These are phyloP conservation scores for Drosophila paulistorum DNA, from an alignment of 1,140 invertebrate genomes.

Conservation along the genomic window DNA sequence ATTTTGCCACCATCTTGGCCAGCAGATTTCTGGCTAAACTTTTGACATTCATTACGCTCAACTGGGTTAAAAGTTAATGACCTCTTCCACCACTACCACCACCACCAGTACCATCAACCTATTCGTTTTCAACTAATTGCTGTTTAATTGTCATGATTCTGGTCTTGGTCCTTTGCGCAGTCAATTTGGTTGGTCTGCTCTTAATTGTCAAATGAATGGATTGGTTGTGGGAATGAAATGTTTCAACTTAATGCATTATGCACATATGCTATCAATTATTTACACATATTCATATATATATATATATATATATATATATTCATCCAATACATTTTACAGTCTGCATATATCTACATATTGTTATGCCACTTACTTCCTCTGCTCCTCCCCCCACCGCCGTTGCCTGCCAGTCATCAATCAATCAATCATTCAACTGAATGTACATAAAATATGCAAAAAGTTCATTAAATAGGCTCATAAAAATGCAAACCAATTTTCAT, in stretches of 20 bases:
- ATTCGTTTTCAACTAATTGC: slow-evolving; percentile 43
- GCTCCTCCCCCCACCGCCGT: neutral
- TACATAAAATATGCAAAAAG: slow-evolving; percentile 60
- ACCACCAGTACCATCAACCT: neutral
- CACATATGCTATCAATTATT: slow-evolving; percentile 66
- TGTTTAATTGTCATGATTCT: slow-evolving; percentile 52
- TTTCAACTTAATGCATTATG: slow-evolving; percentile 60
- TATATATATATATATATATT: neutral
- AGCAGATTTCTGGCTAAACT: slow-evolving; percentile 5
- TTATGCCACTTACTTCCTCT: neutral
- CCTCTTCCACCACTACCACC: slow-evolving; percentile 1
- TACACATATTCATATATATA: slow-evolving; percentile 17
- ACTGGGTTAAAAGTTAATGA: slow-evolving; percentile 53
- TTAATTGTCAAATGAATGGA: slow-evolving; percentile 63
- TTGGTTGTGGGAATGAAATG: slow-evolving; percentile 21
- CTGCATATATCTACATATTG: slow-evolving; percentile 9
- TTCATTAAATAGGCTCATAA: slow-evolving; percentile 41
- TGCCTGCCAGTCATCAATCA: slow-evolving; percentile 13
- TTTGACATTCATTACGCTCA: slow-evolving; percentile 18
- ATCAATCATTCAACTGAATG: slow-evolving; percentile 37
- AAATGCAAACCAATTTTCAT: slow-evolving; percentile 44
- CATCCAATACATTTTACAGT: slow-evolving; percentile 27
- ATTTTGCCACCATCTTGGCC: slow-evolving; percentile 6
- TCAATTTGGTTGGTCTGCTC: slow-evolving; percentile 30
- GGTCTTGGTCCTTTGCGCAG: neutral